Percentiles rank a stretch among this genome's conserved stretches.
Conservation (phyloP, 2,113 vertebrate species). For the Ptilonorhynchus violaceus region DNA sequence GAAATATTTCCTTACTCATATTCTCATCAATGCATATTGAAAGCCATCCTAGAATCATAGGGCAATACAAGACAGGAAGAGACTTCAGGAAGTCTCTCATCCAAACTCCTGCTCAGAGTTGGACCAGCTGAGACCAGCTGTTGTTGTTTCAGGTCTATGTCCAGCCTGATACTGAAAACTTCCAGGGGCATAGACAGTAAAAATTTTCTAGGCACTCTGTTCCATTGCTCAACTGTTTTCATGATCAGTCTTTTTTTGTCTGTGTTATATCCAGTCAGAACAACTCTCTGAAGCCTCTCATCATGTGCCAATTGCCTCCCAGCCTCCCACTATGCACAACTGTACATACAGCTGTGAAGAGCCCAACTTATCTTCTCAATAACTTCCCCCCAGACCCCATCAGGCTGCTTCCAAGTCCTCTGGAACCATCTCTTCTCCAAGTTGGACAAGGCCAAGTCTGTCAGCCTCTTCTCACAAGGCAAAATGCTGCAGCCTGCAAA, state of each 20-base stretch:
- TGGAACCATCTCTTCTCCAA: neutral
- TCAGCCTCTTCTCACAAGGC: neutral
- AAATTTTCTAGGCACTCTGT: neutral
- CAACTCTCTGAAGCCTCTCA: neutral
- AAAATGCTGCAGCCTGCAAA: neutral
- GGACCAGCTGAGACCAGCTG: neutral
- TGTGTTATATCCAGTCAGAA: neutral
- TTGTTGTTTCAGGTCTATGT: neutral
- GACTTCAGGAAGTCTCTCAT: neutral
- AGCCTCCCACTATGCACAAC: neutral
- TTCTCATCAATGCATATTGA: neutral
- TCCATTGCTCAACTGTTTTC: neutral
- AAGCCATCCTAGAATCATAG: neutral
- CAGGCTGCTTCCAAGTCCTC: neutral
- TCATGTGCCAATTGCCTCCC: neutral
- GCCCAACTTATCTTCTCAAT: rapidly evolving
- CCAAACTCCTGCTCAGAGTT: neutral
- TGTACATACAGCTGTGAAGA: neutral
- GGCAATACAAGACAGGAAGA: neutral
- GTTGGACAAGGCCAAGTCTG: neutral
- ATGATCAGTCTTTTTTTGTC: neutral
- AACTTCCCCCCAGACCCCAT: too few species aligned
- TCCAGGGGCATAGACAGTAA: neutral
- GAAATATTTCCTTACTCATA: neutral
- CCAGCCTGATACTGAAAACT: neutral